Percentiles rank a stretch among this genome's conserved stretches.
These are phyloP conservation scores for Nothura maculosa DNA, from an alignment of 2,797 vertebrate genomes.

Conservation along the genomic window DNA sequence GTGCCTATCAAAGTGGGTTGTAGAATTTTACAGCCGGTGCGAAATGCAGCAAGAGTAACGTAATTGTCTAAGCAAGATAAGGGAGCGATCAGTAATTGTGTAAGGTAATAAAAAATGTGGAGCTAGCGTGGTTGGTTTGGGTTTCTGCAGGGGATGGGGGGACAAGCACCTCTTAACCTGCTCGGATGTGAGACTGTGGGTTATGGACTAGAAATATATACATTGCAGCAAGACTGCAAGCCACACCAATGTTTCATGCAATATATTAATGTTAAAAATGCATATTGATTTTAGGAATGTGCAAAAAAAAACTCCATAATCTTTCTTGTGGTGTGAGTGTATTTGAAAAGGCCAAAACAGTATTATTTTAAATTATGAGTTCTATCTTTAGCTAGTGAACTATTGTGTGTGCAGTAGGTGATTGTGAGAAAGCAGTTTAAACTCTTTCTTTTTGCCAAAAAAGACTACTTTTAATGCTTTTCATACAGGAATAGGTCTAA, in stretches of 20 bases:
- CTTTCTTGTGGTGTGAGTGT: not conserved
- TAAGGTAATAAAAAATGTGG: constrained; percentile 31
- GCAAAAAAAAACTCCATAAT: not conserved
- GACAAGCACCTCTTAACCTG: not conserved
- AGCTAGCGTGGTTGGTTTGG: not conserved
- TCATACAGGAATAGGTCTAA: not conserved
- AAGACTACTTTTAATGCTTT: not conserved
- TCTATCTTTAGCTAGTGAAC: not conserved
- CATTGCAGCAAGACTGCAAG: not conserved
- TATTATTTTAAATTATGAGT: not conserved
- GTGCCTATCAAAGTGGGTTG: constrained; percentile 48
- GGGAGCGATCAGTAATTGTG: constrained; percentile 50
- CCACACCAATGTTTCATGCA: accelerated
- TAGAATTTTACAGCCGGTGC: constrained; percentile 64
- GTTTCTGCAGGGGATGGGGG: not conserved
- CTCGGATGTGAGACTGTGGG: not conserved
- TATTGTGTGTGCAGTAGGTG: not conserved
- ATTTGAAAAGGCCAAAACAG: not conserved
- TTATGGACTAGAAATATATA: not conserved
- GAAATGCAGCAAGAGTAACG: constrained; percentile 30
- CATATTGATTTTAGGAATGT: not conserved
- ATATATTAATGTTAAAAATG: not conserved
- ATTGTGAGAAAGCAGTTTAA: not conserved
- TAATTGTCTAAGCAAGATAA: constrained; percentile 41
- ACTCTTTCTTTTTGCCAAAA: not conserved